These are phyloP conservation scores for Lasioglossum figueresi DNA, from an alignment of 2,888 invertebrate genomes.

Conservation along the genomic window DNA sequence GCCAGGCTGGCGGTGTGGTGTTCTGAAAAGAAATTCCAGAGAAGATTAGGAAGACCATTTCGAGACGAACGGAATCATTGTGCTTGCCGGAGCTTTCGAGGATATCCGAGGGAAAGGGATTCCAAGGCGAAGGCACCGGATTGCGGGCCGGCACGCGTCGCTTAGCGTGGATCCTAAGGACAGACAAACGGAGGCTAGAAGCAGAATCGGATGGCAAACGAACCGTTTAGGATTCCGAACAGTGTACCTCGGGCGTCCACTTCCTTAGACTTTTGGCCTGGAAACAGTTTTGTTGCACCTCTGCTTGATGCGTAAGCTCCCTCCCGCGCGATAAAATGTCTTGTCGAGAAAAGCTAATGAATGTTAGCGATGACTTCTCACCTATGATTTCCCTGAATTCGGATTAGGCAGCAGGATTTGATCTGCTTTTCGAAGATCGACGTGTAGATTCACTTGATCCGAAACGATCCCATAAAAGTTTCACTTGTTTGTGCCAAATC, in stretches of 20 bases:
- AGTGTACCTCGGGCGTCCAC: constrained; percentile 58
- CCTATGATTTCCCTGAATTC: neutral
- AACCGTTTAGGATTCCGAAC: constrained; percentile 73
- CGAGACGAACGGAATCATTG: constrained; percentile 71
- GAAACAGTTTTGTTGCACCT: constrained; percentile 64
- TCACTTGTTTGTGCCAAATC: too few relatives aligned
- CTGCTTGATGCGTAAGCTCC: constrained; percentile 63
- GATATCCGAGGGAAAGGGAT: constrained; percentile 68
- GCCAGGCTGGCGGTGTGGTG: constrained; percentile 4
- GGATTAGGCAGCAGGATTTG: neutral
- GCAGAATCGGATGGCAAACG: constrained; percentile 69
- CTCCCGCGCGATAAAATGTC: constrained; percentile 34
- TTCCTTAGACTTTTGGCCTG: constrained; percentile 39
- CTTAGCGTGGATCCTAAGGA: constrained; percentile 69
- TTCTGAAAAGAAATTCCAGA: constrained; percentile 67
- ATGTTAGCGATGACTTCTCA: neutral
- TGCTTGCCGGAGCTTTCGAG: constrained; percentile 62
- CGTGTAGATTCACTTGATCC: too few relatives aligned
- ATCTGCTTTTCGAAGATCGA: neutral
- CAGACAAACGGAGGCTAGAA: constrained; percentile 47
- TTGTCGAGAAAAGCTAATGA: constrained; percentile 34
- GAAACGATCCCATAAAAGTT: too few relatives aligned
- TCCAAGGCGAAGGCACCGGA: constrained; percentile 68
- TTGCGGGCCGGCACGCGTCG: constrained; percentile 72
- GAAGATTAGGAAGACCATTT: constrained; percentile 72